Conservation (phyloP, 2,888 invertebrate genomes). For the Rhagonycha lutea region DNA sequence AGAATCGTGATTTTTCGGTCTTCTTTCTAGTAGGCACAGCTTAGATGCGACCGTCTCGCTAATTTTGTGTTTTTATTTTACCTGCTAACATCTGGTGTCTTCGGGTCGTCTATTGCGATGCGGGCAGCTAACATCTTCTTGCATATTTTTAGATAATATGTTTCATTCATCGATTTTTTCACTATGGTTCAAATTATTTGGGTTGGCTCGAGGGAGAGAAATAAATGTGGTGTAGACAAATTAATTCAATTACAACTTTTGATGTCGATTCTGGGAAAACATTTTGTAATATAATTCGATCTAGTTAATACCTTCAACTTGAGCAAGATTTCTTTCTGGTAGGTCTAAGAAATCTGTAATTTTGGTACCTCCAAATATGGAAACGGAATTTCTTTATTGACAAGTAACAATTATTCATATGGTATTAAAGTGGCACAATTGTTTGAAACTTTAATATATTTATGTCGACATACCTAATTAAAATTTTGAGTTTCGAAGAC, state of each 20-base stretch:
- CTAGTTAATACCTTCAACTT: neutral
- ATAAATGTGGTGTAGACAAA: neutral
- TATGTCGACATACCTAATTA: neutral
- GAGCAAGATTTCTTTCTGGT: neutral
- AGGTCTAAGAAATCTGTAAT: neutral
- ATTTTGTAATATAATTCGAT: neutral
- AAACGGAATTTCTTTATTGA: neutral
- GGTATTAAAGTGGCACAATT: neutral
- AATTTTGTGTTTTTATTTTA: neutral
- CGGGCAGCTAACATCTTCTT: neutral
- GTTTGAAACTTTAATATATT: neutral
- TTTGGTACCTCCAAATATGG: neutral
- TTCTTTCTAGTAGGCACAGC: neutral
- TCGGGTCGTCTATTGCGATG: neutral
- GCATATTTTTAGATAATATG: neutral
- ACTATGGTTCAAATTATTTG: neutral
- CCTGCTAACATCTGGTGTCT: neutral
- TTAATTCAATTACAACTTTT: neutral
- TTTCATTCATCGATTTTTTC: neutral
- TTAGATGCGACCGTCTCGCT: neutral
- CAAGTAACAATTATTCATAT: neutral
- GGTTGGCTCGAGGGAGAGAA: neutral
- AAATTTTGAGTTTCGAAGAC: neutral
- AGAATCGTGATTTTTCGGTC: neutral
- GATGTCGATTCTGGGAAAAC: neutral